Percentiles rank a stretch among this genome's conserved stretches.
These are phyloP conservation scores for Phataginus tetradactyla DNA, from an alignment of 2,797 vertebrate genomes.

Conservation along the genomic window DNA sequence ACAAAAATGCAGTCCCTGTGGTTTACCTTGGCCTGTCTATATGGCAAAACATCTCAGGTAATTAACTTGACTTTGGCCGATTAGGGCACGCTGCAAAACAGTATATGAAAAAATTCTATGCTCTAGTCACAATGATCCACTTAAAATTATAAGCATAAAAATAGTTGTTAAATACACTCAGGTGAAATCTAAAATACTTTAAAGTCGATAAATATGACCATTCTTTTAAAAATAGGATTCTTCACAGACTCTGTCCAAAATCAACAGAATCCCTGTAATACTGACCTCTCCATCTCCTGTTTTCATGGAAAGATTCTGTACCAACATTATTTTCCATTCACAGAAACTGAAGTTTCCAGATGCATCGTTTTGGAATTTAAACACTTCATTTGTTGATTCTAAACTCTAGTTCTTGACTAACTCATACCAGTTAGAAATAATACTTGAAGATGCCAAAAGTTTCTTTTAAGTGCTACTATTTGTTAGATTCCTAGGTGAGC, in stretches of 20 bases:
- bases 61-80: conserved; percentile 3
- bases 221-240: neutral
- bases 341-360: neutral
- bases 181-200: neutral
- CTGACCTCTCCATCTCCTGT: no score
- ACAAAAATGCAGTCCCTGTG: neutral
- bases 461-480: neutral
- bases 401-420: neutral
- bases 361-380: neutral
- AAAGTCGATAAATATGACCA: neutral
- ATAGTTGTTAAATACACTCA: neutral
- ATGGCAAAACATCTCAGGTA: neutral
- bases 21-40: neutral
- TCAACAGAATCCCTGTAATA: neutral
- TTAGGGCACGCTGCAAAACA: neutral
- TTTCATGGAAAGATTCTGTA: neutral
- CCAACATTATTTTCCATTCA: neutral
- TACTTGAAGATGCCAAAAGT: neutral
- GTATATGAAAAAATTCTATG: neutral
- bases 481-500: neutral
- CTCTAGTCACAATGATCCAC: neutral
- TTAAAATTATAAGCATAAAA: neutral
- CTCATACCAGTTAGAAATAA: neutral
- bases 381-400: neutral
- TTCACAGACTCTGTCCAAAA: neutral